These are phyloP conservation scores for Colostygia pectinataria DNA, from an alignment of 2,888 invertebrate genomes.

Conservation along the genomic window DNA sequence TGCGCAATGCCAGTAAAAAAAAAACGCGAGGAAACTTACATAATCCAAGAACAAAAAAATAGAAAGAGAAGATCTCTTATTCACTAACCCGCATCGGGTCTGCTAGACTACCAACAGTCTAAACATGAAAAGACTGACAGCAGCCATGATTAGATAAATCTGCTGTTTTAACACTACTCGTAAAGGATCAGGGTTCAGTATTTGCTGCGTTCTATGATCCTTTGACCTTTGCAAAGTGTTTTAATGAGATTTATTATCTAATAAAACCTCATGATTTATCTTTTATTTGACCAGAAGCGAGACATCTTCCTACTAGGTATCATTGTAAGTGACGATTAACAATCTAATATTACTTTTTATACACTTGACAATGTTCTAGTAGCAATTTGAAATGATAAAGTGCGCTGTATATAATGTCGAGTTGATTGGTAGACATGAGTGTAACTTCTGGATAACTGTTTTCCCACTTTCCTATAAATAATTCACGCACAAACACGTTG, in stretches of 20 bases:
- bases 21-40: too few relatives aligned
- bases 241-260: constrained; percentile 14
- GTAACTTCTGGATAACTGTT: constrained; percentile 15
- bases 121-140: too few relatives aligned
- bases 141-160: too few relatives aligned
- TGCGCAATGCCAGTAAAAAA: too few relatives aligned
- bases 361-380: constrained; percentile 22
- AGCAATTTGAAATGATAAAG: constrained; percentile 20
- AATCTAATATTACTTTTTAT: constrained; percentile 18
- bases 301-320: constrained; percentile 8
- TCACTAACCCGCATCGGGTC: too few relatives aligned
- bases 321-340: constrained; percentile 14
- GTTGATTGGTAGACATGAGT: constrained; percentile 19
- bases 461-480: constrained; percentile 26
- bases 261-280: constrained; percentile 37
- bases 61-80: too few relatives aligned
- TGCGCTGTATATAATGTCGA: constrained; percentile 18
- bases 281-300: constrained; percentile 20
- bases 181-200: not conserved
- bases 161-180: too few relatives aligned
- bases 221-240: not conserved
- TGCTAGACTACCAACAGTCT: too few relatives aligned
- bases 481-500: constrained; percentile 21
- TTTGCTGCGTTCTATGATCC: not conserved
- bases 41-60: too few relatives aligned